A percentile compares a stretch with the other conserved stretches of the same genome.
Conservation (phyloP, 1,140 invertebrate species). For the Orius laevigatus region DNA sequence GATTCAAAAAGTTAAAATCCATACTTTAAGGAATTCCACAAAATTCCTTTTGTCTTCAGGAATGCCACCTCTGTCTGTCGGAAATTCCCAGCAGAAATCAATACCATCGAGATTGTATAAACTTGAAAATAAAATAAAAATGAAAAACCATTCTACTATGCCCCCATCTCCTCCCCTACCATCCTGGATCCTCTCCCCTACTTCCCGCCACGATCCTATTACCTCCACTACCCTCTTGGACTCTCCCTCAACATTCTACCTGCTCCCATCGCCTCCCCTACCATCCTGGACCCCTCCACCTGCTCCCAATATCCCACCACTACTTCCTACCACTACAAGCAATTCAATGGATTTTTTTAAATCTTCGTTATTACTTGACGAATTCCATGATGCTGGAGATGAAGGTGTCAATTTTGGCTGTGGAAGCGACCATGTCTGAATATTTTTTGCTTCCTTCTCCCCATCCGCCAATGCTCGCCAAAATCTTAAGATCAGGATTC, state of each 20-base stretch:
- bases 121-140: conserved; percentile 23
- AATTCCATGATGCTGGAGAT: conserved; percentile 42
- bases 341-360: no score
- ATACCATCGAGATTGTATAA: conserved; percentile 65
- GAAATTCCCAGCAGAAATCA: conserved; percentile 62
- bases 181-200: no score
- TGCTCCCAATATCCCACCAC: no score
- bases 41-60: conserved; percentile 63
- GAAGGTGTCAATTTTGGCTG: conserved; percentile 39
- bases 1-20: neutral
- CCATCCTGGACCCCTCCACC: no score
- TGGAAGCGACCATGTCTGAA: conserved; percentile 47
- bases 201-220: no score
- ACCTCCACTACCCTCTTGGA: no score
- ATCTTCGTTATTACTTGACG: conserved; percentile 41
- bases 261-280: no score
- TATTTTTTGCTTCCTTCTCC: conserved; percentile 71
- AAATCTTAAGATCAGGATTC: conserved; percentile 58
- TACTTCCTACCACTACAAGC: no score
- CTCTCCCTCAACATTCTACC: no score
- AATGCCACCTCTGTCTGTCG: conserved; percentile 50
- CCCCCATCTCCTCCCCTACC: no score
- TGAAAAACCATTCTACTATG: no score
- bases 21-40: conserved; percentile 50
- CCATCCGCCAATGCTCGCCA: conserved; percentile 74